phyloP scores from a whole-genome alignment of 1,140 invertebrate genomes.

The Psix sp. region DNA sequence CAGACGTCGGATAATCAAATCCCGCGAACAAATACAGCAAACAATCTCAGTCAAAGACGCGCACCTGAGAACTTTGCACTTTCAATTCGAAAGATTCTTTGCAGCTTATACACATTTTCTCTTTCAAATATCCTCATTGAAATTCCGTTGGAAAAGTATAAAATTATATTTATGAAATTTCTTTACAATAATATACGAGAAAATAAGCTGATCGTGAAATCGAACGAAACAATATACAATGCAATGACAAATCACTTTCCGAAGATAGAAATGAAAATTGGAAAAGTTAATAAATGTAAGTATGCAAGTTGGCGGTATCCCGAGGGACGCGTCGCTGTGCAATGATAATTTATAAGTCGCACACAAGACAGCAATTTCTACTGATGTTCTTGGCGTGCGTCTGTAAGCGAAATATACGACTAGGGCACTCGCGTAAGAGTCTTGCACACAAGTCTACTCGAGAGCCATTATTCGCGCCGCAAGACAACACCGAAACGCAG shows the following conservation, averaged over 20 bases:
- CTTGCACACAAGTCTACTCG: slow-evolving; percentile 16
- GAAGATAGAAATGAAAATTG: slow-evolving; percentile 6
- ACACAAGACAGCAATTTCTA: slow-evolving; percentile 55
- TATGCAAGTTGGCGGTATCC: slow-evolving; percentile 12
- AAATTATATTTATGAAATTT: too few species aligned
- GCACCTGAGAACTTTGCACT: slow-evolving; percentile 13
- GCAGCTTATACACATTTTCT: not conserved
- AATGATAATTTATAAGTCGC: slow-evolving; percentile 62
- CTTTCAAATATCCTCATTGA: too few species aligned
- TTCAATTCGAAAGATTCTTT: slow-evolving; percentile 5
- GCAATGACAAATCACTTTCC: not conserved
- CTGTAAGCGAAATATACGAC: slow-evolving; percentile 20
- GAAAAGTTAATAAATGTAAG: slow-evolving; percentile 18
- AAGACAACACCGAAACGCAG: slow-evolving; percentile 26
- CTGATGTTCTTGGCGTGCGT: slow-evolving; percentile 17
- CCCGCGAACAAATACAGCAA: slow-evolving; percentile 19
- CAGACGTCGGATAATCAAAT: slow-evolving; percentile 33
- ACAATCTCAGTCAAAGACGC: slow-evolving; percentile 9
- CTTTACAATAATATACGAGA: too few species aligned
- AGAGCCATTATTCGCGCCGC: slow-evolving; percentile 27
- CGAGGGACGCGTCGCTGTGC: slow-evolving; percentile 18
- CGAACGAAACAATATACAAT: not conserved
- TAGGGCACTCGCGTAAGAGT: slow-evolving; percentile 5
- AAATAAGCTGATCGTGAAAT: too few species aligned
- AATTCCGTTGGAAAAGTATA: too few species aligned